Percentiles rank a stretch among this genome's conserved stretches.
phyloP scores from a whole-genome alignment of 1,140 invertebrate species.

The Cotesia typhae region DNA sequence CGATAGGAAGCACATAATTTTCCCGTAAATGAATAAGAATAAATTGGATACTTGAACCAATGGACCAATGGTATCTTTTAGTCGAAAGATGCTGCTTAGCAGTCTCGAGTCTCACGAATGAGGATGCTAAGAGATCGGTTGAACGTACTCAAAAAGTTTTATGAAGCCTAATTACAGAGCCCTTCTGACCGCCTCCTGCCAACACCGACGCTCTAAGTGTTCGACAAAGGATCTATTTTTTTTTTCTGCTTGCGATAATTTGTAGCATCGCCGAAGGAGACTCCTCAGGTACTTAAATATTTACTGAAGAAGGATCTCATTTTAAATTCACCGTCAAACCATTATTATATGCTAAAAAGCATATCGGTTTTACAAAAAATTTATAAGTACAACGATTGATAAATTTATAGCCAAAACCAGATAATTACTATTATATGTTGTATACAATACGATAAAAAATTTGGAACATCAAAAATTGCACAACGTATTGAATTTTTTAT shows the following conservation, averaged over 20 bases:
- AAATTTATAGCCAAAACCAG: too few species aligned
- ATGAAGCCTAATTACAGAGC: constrained; percentile 66
- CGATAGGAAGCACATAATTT: constrained; percentile 52
- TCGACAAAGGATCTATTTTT: constrained; percentile 49
- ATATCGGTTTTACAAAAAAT: too few species aligned
- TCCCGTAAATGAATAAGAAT: constrained; percentile 64
- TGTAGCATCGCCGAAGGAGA: background rate
- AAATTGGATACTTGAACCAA: constrained; percentile 55
- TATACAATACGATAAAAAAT: too few species aligned
- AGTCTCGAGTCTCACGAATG: constrained; percentile 5
- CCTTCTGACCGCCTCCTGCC: constrained; percentile 56
- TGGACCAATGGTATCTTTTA: constrained; percentile 50
- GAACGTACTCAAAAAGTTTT: constrained; percentile 50
- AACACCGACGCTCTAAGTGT: constrained; percentile 57
- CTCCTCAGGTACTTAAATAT: background rate
- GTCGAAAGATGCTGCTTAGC: background rate
- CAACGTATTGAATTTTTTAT: too few species aligned
- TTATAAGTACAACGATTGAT: too few species aligned
- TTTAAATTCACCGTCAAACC: too few species aligned
- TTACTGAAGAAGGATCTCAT: background rate
- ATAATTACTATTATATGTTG: too few species aligned
- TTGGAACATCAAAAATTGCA: too few species aligned
- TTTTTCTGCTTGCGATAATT: constrained; percentile 45
- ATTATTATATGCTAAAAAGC: too few species aligned
- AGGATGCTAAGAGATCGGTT: constrained; percentile 25